Evolutionary conservation across 2,113 vertebrate genomes (phyloP).

Genomic region (Peucedramus taeniatus): DNA sequence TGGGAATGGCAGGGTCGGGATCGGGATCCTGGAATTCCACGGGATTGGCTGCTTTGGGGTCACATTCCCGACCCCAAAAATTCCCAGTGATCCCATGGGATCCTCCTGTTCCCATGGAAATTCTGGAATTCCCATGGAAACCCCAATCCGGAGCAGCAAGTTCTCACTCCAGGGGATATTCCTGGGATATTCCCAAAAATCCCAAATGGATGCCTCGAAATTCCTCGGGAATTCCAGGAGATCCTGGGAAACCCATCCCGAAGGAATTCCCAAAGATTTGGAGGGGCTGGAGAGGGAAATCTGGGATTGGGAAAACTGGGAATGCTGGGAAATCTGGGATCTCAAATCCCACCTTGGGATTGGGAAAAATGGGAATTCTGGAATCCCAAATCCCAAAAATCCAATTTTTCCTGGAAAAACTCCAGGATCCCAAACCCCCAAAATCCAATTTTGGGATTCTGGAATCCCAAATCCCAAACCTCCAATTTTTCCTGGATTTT

Average conservation of each 20-base stretch:
- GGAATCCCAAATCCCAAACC: background rate
- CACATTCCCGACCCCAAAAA: background rate
- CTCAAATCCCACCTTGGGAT: background rate
- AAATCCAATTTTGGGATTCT: too few relatives aligned
- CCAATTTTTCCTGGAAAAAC: too few relatives aligned
- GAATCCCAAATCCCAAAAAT: too few relatives aligned
- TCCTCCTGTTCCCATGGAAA: background rate
- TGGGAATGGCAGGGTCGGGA: too few relatives aligned
- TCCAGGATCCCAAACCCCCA: too few relatives aligned
- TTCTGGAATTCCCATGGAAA: background rate
- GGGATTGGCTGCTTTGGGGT: background rate
- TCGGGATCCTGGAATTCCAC: too few relatives aligned
- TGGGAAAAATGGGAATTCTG: background rate
- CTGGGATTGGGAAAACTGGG: background rate
- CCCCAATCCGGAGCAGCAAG: background rate
- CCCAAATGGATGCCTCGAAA: background rate
- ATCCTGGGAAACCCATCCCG: background rate
- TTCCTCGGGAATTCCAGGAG: fast-evolving
- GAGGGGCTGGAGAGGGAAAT: background rate
- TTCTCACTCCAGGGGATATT: background rate
- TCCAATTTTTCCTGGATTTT: background rate
- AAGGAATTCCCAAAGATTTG: background rate
- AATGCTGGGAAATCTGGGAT: background rate
- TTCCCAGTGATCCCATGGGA: too few relatives aligned
- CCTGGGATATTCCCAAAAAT: background rate